phyloP scores from a whole-genome alignment of 2,797 vertebrate genomes.

The Miichthys miiuy region DNA sequence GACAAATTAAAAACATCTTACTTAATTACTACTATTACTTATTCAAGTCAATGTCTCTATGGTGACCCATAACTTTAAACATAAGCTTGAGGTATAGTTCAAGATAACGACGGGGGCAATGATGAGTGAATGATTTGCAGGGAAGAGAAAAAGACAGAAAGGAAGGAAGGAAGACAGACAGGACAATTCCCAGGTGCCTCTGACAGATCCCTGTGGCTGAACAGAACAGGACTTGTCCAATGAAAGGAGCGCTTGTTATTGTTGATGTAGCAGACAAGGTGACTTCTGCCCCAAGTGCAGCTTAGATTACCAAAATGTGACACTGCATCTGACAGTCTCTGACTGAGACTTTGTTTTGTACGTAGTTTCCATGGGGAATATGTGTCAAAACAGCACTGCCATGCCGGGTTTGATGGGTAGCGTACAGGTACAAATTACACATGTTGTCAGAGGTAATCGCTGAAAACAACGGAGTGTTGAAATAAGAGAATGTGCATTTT shows the following conservation, averaged over 20 bases:
- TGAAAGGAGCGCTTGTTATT: slow-evolving; percentile 71
- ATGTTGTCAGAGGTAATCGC: slow-evolving; percentile 33
- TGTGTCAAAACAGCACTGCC: slow-evolving; percentile 61
- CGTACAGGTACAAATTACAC: slow-evolving; percentile 48
- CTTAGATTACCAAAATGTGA: slow-evolving; percentile 61
- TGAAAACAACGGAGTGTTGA: slow-evolving; percentile 53
- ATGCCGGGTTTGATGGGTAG: slow-evolving; percentile 40
- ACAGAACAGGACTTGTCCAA: slow-evolving; percentile 75
- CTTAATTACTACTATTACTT: background rate
- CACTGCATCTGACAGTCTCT: slow-evolving; percentile 14
- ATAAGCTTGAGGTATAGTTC: slow-evolving; percentile 19
- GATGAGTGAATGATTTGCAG: slow-evolving; percentile 55
- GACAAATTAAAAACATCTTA: background rate
- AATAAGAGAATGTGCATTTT: slow-evolving; percentile 47
- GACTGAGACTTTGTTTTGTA: slow-evolving; percentile 19
- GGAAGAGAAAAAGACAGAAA: slow-evolving; percentile 6
- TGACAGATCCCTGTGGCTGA: slow-evolving; percentile 54
- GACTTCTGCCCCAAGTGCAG: slow-evolving; percentile 58
- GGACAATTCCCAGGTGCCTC: slow-evolving; percentile 48
- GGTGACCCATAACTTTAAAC: slow-evolving; percentile 16
- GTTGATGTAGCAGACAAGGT: slow-evolving; percentile 67
- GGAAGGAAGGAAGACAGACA: slow-evolving; percentile 52
- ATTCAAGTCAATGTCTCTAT: background rate
- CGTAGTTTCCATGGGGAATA: slow-evolving; percentile 45
- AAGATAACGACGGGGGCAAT: slow-evolving; percentile 7